Evolutionary conservation across 64 coral and sea anemone species (phyloP), one percentile per base, ranked within the genome.

Genomic region (Actinia equina): DNA sequence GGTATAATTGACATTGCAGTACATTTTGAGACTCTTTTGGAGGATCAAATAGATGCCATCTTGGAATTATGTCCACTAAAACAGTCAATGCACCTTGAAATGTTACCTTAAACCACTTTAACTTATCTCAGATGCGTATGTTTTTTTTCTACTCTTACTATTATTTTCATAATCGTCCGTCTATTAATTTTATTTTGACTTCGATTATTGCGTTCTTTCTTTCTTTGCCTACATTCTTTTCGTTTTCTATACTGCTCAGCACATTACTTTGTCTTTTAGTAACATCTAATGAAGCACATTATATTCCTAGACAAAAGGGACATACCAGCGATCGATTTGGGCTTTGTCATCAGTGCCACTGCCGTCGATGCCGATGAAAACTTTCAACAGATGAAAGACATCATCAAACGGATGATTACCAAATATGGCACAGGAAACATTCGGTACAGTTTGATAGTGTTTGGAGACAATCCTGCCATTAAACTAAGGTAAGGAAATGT

Each of bases 291-390:
- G 3, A 20, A 18, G 16, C 49, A 9, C 1, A 30, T 55, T 51
- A 45, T 77, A n/a, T 17, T 87, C 26, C n/a, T n/a, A 91, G 90
- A 82, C 59, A 87, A 81, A 20, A 65, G 84, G 37, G 85, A 19
- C n/a, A 44, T 87, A 16, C 90, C 90, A 91, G 23, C 30, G 7
- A 49, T 91, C 22, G 90, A 91, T 52, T 67, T 91, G 74, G 85
- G 90, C 59, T 91, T 91, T 79, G 85, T 86, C 0, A 91, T 91
- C 90, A 91, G 90, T 69, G 90, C 90, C 13, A 91, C 90, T 2
- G 85, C 84, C 16, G 51, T 44, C 11, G 86, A 86, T 44, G 56
- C 90, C 22, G 77, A 52, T 7, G 59, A 91, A 67, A 60, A 86
- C 62, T 91, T 86, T 59, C 43, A 52, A 56, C 80, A 91, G 54